A percentile compares a stretch with the other conserved stretches of the same genome.
Evolutionary conservation across 2,888 invertebrate species (phyloP).

Genomic region (Petrolisthes cinctipes): DNA sequence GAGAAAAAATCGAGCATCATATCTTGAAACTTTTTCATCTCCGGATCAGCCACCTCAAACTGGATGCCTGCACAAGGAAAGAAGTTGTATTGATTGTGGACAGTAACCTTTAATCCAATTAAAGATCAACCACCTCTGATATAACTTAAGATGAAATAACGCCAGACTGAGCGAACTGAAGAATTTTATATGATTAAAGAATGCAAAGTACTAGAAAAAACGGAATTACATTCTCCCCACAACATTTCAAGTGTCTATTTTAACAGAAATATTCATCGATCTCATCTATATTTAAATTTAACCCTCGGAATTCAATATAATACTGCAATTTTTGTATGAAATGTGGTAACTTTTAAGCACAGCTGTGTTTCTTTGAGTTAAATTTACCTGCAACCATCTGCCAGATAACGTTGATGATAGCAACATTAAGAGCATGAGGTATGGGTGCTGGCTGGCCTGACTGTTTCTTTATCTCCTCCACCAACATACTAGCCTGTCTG

Average conservation of each 20-base stretch:
- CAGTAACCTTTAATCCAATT: neutral
- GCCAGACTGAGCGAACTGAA: neutral
- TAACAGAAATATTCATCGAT: too few relatives aligned
- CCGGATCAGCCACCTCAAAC: neutral
- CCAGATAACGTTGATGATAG: slow-evolving; percentile 48
- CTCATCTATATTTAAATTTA: too few relatives aligned
- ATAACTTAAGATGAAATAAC: neutral
- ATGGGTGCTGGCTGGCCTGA: neutral
- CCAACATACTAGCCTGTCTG: too few relatives aligned
- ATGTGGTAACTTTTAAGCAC: neutral
- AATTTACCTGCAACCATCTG: slow-evolving; percentile 40
- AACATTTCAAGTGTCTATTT: too few relatives aligned
- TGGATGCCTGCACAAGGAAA: neutral
- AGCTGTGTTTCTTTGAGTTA: neutral
- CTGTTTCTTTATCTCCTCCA: neutral
- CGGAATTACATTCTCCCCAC: too few relatives aligned
- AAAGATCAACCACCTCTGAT: neutral
- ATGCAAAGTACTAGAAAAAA: too few relatives aligned
- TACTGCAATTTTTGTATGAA: neutral
- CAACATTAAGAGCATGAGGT: slow-evolving; percentile 17
- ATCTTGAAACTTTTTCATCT: neutral
- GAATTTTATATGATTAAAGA: neutral
- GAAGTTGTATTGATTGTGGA: neutral
- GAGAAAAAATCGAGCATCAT: neutral
- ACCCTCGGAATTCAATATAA: too few relatives aligned